Base-by-base conservation (phyloP, 2,888 invertebrate genomes). In the Nomada fucata region DNA sequence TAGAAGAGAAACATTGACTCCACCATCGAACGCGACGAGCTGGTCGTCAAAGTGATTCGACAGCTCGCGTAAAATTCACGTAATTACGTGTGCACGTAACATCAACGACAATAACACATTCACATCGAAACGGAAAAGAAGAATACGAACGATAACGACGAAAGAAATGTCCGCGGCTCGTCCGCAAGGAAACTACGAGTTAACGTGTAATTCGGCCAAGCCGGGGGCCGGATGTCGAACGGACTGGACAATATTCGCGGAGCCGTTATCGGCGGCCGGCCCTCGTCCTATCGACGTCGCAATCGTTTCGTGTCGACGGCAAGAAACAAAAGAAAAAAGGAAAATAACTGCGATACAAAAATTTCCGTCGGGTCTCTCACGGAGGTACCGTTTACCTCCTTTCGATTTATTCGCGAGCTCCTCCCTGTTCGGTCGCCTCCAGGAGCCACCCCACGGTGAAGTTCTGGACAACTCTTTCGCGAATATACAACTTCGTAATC, bases 391-490 rank as follows among this genome's bases (percentile, higher is more conserved):
- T 79, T 83, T 79, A 76, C 73, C 73, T 76, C 68, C 60, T 57
- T 55, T 69, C 75, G 71, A 68, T 64, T 64, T 67, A 70, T 55
- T 61, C 50, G 71, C 26, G n/a, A 4, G 50, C 69, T 73, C 29
- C 61, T 57, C 68, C 52, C 55, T 20, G 61, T 65, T 75, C 67
- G 15, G 18, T 44, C 57, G 55, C 47, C 65, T 55, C 57, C 57
- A 63, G 18, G 69, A 85, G 76, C 64, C 68, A 70, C 55, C 70
- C 75, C 15, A 52, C 55, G 60, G 15, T 69, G n/a, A 65, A 83
- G 71, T 83, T 86, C 36, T 42, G 68, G 15, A 71, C 83, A 80
- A 81, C 84, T 84, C 36, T 86, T 63, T 68, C 74, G 68, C 86
- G 63, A 79, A 78, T 82, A 77, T 59, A 84, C 67, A 82, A 80